Percentiles rank a stretch among this genome's conserved stretches.
Evolutionary conservation across 2,113 vertebrate genomes (phyloP).

Genomic region (Leptobrachium ailaonicum): DNA sequence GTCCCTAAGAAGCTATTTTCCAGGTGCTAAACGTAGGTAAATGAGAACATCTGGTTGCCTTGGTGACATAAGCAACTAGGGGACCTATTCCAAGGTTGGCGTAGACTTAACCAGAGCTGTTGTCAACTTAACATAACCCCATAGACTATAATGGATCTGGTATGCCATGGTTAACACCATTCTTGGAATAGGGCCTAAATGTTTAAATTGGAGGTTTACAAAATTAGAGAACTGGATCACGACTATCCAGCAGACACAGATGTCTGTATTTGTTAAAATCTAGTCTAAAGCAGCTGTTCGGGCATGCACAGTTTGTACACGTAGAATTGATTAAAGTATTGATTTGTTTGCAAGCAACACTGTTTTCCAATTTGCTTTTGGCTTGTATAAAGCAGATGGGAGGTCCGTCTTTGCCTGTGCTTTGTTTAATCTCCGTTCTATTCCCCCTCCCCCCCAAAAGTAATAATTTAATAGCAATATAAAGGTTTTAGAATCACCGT

Average conservation of each 20-base stretch:
- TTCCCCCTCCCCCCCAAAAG: not conserved
- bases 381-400: not conserved
- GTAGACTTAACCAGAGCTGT: no score
- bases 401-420: no score
- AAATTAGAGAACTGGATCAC: slow-evolving; percentile 15
- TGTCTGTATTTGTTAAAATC: not conserved
- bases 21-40: no score
- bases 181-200: no score
- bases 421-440: not conserved
- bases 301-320: not conserved
- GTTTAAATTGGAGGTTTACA: slow-evolving; percentile 60
- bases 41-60: no score
- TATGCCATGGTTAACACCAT: no score
- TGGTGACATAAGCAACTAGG: no score
- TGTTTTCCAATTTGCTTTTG: not conserved
- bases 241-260: not conserved
- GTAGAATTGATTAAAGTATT: slow-evolving; percentile 13
- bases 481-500: no score
- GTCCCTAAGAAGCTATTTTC: no score
- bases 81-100: no score
- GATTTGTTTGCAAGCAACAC: slow-evolving; percentile 15
- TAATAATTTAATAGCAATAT: not conserved
- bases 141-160: no score
- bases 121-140: no score
- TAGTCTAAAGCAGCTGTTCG: not conserved